Base-by-base conservation (phyloP, 2,113 vertebrate species). In the Riparia riparia region DNA sequence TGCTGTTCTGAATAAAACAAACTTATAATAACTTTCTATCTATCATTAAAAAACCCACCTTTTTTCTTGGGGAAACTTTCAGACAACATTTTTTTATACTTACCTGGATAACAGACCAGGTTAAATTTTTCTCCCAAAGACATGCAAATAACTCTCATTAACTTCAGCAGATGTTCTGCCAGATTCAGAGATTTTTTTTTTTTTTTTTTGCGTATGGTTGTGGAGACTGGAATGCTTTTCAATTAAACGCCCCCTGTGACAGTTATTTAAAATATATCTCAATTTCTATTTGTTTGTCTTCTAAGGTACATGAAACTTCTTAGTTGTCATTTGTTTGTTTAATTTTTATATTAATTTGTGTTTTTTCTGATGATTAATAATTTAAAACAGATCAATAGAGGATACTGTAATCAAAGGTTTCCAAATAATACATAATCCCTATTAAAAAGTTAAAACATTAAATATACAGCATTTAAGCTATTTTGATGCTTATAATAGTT, bases 1-100 rank as follows among this genome's bases (percentile, higher is more conserved):
- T 91, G 60, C 82, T 93, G 57, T 90, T 91, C 81, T 95, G 81
- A 96, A 94, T 90, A 81, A 95, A 92, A 84, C 93, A 91, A 96
- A 66, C 77, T 49, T 88, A 90, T 12, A 82, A 79, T 50, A 95
- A 96, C 66, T 88, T 86, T 88, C 83, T 88, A 45, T 82, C 58
- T 73, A 2, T 90, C 42, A 69, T 84, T 34, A 17, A 76, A 93
- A 64, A 3, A 1, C 0, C 1, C 37, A 60, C 3, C 7, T 54
- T 83, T 95, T 95, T 90, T 45, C 64, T 70, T 65, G 58, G 24
- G 51, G 56, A 93, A 93, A 53, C 82, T 95, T 93, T 93, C 68
- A 88, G 68, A 47, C 34, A 68, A 53, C 57, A 41, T 88, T 66
- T 86, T 41, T 47, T 73, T 24, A 32, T 25, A 19, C n/a, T 90